These are phyloP conservation scores for Momotus momota DNA, from an alignment of 2,797 vertebrate species.

Conservation along the genomic window DNA sequence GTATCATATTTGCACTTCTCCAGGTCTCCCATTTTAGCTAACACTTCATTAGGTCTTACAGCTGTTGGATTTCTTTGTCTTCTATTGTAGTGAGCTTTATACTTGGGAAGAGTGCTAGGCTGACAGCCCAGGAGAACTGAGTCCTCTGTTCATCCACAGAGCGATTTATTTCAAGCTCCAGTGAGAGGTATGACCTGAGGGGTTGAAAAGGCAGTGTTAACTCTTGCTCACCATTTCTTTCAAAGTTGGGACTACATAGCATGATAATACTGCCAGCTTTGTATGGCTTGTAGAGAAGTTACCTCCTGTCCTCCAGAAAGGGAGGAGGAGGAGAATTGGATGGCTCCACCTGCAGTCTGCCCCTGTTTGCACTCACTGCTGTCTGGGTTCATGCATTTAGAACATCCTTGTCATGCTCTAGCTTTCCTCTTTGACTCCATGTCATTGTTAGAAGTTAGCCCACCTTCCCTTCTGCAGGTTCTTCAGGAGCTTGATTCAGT, in stretches of 20 bases:
- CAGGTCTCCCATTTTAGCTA: neutral
- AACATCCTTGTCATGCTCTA: neutral
- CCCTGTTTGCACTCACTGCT: neutral
- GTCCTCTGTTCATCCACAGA: neutral
- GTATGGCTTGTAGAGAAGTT: neutral
- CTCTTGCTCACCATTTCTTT: neutral
- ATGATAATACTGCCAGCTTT: neutral
- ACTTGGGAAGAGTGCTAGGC: neutral
- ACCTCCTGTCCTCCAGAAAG: neutral
- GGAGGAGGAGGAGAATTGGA: neutral
- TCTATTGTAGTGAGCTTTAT: neutral
- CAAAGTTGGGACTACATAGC: neutral
- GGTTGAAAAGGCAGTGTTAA: neutral
- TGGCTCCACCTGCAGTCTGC: neutral
- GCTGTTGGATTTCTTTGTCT: slow-evolving; percentile 21
- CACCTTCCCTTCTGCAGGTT: neutral
- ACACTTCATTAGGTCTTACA: neutral
- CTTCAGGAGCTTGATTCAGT: neutral
- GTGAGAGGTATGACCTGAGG: neutral
- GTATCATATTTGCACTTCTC: neutral
- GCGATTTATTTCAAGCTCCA: neutral
- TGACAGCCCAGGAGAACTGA: neutral
- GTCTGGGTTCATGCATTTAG: neutral
- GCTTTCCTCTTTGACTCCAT: neutral
- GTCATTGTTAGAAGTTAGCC: neutral